These are phyloP conservation scores for Chunga burmeisteri DNA, from an alignment of 2,113 vertebrate species.

Conservation along the genomic window DNA sequence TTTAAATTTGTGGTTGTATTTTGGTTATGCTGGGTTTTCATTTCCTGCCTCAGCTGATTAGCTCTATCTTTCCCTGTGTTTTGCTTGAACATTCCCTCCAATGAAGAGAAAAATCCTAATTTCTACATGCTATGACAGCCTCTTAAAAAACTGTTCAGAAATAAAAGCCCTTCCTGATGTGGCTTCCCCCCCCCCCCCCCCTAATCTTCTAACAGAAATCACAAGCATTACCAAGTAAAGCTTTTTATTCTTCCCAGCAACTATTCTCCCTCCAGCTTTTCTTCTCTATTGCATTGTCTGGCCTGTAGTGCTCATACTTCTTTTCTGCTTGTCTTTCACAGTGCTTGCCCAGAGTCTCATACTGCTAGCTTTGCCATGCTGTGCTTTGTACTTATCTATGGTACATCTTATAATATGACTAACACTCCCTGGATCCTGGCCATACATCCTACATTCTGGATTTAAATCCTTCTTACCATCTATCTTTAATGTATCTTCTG, in stretches of 20 bases:
- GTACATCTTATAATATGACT: background rate
- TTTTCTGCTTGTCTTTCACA: conserved; percentile 29
- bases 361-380: conserved; percentile 8
- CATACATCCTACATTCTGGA: background rate
- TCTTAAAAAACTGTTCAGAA: background rate
- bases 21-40: background rate
- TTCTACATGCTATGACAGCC: background rate
- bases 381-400: conserved; percentile 13
- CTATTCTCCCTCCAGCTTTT: conserved; percentile 22
- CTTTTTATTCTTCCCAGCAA: conserved; percentile 10
- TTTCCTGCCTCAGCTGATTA: background rate
- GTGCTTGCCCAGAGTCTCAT: background rate
- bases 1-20: background rate
- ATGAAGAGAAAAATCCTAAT: background rate
- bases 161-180: background rate
- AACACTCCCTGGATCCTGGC: background rate
- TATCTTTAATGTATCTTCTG: background rate
- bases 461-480: conserved; percentile 32
- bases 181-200: rapidly evolving
- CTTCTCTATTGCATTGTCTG: background rate
- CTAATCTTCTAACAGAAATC: background rate
- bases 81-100: background rate
- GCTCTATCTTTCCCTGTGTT: background rate
- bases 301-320: background rate
- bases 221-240: background rate